Percentiles rank a stretch among this genome's conserved stretches.
phyloP scores from a whole-genome alignment of 2,888 invertebrate genomes.

The Leucania comma region DNA sequence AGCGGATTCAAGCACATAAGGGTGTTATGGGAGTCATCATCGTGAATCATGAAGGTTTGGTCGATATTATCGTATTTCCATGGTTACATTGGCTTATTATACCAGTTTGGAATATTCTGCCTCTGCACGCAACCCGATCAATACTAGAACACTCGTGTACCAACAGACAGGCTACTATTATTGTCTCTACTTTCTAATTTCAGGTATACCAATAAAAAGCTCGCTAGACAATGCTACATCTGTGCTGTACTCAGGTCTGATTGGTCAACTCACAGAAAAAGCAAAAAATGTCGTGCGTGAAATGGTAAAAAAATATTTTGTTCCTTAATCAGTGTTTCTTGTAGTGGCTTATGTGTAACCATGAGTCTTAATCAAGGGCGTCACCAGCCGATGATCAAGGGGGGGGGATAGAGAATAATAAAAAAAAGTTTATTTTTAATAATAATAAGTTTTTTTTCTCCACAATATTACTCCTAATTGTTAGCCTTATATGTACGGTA shows the following conservation, averaged over 20 bases:
- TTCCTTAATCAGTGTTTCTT: background rate
- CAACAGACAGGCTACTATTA: background rate
- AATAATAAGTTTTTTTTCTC: too few species aligned
- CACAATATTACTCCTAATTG: too few species aligned
- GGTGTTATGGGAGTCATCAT: slow-evolving; percentile 99
- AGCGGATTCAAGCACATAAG: slow-evolving; percentile 98
- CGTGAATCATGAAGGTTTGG: slow-evolving; percentile 98
- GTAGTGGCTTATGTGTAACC: too few species aligned
- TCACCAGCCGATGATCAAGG: too few species aligned
- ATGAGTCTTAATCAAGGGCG: too few species aligned
- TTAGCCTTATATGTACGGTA: too few species aligned
- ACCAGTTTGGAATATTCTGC: slow-evolving; percentile 12
- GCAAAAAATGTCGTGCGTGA: slow-evolving; percentile 98
- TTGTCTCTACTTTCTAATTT: slow-evolving; percentile 67
- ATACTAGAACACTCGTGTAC: slow-evolving; percentile 12
- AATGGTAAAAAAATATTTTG: slow-evolving; percentile 86
- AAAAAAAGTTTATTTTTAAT: too few species aligned
- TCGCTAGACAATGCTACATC: slow-evolving; percentile 99
- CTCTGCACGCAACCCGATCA: slow-evolving; percentile 21
- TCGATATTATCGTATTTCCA: slow-evolving; percentile 77
- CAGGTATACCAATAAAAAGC: slow-evolving; percentile 97
- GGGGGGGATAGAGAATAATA: too few species aligned
- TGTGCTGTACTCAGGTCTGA: slow-evolving; percentile 97
- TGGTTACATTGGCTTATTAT: slow-evolving; percentile 63
- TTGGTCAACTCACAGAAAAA: slow-evolving; percentile 98